These are phyloP conservation scores for Pogonus chalceus DNA, from an alignment of 1,140 invertebrate genomes.

Conservation along the genomic window DNA sequence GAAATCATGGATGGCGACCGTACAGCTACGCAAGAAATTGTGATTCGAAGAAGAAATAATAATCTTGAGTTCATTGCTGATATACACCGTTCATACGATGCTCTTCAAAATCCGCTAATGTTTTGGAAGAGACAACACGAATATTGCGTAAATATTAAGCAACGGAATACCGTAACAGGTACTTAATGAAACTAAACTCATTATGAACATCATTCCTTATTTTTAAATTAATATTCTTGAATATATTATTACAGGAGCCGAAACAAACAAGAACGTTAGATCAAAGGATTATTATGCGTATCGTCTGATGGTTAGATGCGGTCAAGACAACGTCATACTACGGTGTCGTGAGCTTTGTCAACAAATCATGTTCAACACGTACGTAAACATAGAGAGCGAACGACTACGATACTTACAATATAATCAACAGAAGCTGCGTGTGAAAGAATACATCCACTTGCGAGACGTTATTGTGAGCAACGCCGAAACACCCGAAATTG, in stretches of 20 bases:
- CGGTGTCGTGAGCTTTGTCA: constrained; percentile 25
- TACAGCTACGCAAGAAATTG: constrained; percentile 8
- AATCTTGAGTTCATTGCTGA: constrained; percentile 9
- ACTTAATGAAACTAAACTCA: no score
- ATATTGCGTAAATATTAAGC: constrained; percentile 29
- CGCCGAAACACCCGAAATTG: constrained; percentile 15
- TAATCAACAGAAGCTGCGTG: constrained; percentile 31
- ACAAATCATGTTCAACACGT: constrained; percentile 16
- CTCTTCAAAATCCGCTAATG: constrained; percentile 37
- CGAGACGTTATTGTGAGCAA: constrained; percentile 21
- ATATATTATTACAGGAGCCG: constrained; percentile 13
- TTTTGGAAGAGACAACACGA: constrained; percentile 36
- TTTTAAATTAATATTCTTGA: no score
- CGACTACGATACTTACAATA: constrained; percentile 27
- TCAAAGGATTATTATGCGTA: constrained; percentile 12
- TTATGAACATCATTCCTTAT: no score
- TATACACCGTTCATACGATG: constrained; percentile 27
- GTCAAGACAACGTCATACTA: constrained; percentile 12
- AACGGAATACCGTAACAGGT: constrained; percentile 19
- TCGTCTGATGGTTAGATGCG: constrained; percentile 11
- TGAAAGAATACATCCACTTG: constrained; percentile 31
- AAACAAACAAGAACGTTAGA: constrained; percentile 12
- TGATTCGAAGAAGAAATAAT: not conserved
- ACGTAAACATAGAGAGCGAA: no score
- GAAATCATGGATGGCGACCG: constrained; percentile 23